Percentiles rank a stretch among this genome's conserved stretches.
Conservation (phyloP, 2,888 invertebrate species). For the Adineta ricciae region DNA sequence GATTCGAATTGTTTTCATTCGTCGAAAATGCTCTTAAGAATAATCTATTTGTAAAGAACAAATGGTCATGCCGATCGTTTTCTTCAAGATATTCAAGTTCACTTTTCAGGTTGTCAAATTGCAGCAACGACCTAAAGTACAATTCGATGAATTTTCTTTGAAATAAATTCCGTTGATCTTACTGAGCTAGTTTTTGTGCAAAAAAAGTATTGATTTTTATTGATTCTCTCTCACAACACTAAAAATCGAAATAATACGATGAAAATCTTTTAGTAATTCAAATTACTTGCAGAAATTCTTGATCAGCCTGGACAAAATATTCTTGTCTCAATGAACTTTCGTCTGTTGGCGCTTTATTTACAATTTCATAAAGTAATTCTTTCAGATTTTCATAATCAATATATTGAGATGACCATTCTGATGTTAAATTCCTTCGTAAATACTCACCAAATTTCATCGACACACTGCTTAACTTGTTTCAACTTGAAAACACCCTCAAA, state of each 20-base stretch:
- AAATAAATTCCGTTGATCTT: constrained; percentile 63
- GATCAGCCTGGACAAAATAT: not conserved
- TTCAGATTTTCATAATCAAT: constrained; percentile 41
- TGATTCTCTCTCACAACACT: constrained; percentile 83
- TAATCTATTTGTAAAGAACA: not conserved
- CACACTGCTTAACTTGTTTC: too few species aligned
- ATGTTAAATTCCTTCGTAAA: constrained; percentile 89
- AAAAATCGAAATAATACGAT: constrained; percentile 57
- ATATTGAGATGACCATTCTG: constrained; percentile 96
- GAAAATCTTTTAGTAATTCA: not conserved
- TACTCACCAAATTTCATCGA: constrained; percentile 99
- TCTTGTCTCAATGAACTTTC: not conserved
- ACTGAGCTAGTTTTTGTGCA: constrained; percentile 58
- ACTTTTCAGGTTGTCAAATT: constrained; percentile 78
- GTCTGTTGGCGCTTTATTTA: not conserved
- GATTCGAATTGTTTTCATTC: not conserved
- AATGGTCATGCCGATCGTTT: not conserved
- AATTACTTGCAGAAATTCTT: not conserved
- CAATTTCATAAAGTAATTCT: constrained; percentile 34
- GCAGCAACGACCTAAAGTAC: constrained; percentile 67
- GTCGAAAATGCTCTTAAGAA: too few species aligned
- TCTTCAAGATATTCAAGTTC: constrained; percentile 56
- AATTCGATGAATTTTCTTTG: not conserved
- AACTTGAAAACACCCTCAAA: too few species aligned
- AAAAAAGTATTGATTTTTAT: constrained; percentile 94